A percentile compares a stretch with the other conserved stretches of the same genome.
These are phyloP conservation scores for Microctenopoma steveboyesi DNA, from an alignment of 2,797 vertebrate species.

Conservation along the genomic window DNA sequence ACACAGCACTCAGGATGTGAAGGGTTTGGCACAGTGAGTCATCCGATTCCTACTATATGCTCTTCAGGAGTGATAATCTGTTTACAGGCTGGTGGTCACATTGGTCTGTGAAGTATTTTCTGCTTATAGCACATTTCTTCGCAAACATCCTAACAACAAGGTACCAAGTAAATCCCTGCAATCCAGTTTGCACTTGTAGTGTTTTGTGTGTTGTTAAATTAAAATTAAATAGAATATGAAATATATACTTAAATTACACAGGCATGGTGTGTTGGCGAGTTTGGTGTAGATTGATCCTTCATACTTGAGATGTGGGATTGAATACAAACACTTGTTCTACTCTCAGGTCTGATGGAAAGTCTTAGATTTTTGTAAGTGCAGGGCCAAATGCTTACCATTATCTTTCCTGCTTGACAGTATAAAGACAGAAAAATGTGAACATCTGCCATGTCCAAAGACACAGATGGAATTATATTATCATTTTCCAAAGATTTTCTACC, in stretches of 20 bases:
- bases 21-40: no score
- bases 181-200: no score
- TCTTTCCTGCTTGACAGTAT: not conserved
- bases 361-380: not conserved
- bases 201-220: no score
- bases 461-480: not conserved
- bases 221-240: conserved; percentile 12
- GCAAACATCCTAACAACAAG: no score
- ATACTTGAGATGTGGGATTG: conserved; percentile 5
- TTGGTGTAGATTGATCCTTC: conserved; percentile 1
- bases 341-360: conserved; percentile 21
- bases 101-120: no score
- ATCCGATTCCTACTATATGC: no score
- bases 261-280: not conserved
- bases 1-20: no score
- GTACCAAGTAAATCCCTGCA: no score
- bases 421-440: no score
- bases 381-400: not conserved
- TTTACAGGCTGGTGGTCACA: no score
- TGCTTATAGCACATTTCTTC: no score
- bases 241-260: conserved; percentile 22
- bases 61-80: no score
- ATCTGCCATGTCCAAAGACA: not conserved
- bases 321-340: conserved; percentile 24
- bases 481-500: conserved; percentile 6